Percentiles rank a stretch among this genome's conserved stretches.
Conservation (phyloP, 2,797 vertebrate species). For the Spinus pinus region DNA sequence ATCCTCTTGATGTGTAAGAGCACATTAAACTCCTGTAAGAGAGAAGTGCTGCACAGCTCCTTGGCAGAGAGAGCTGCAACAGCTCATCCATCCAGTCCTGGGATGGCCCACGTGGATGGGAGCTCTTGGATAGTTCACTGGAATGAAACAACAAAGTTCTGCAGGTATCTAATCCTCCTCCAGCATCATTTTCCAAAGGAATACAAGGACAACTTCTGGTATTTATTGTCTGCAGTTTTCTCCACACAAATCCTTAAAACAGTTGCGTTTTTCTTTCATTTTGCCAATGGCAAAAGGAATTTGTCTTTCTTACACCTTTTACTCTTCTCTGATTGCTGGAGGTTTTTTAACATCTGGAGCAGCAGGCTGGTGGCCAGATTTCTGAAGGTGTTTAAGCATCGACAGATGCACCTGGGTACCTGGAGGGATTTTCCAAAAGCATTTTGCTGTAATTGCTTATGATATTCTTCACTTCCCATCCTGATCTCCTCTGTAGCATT, state of each 20-base stretch:
- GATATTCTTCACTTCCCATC: conserved; percentile 12
- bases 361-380: conserved; percentile 43
- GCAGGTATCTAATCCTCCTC: not conserved
- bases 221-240: not conserved
- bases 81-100: not conserved
- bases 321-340: not conserved
- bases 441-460: conserved; percentile 48
- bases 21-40: not conserved
- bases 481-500: not conserved
- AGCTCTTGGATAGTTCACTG: not conserved
- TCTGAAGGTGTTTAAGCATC: conserved; percentile 42
- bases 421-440: conserved; percentile 45
- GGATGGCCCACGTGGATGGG: not conserved
- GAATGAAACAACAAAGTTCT: not conserved
- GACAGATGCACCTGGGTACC: conserved; percentile 47
- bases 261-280: not conserved
- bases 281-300: not conserved
- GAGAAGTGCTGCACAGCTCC: not conserved
- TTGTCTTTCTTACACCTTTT: not conserved
- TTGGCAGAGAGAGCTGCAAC: not conserved
- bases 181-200: not conserved
- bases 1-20: not conserved
- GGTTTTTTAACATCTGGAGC: conserved; percentile 15
- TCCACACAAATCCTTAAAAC: not conserved
- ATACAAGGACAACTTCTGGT: not conserved